Evolutionary conservation across 2,797 vertebrate genomes (phyloP), one percentile per base, ranked within the genome.

Genomic region (Pseudochirops corinnae): DNA sequence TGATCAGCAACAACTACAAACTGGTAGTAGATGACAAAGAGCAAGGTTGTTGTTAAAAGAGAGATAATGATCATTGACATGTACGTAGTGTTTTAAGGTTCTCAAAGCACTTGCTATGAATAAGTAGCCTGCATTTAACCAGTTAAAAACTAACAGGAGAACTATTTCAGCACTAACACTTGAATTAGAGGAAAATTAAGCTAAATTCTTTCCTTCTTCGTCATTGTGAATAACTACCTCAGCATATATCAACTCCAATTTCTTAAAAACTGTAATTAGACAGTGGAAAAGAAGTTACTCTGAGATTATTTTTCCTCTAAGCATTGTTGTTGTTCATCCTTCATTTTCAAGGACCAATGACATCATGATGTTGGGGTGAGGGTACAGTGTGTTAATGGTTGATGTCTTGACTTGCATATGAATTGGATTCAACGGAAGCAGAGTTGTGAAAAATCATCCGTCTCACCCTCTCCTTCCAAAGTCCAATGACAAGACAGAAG

Each of bases 131-230:
- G 16, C 92, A 52, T 60, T 90, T 97, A 93, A 50, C 56, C 56
- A 96, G 56, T 92, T 97, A 94, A 97, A 97, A 74, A 31, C 97
- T 50, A 96, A 93, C 29, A 94, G 33, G 57, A 97, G 12, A 92
- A 67, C 13, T 93, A 74, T 56, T 91, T 56, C 39, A 95, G 56
- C 39, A n/a, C 53, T 50, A 94, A 91, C 96, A 94, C 90, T 93
- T 97, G 93, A 93, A 94, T 82, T 97, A 62, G 28, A 93, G 56
- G 57, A 58, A 97, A 96, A 95, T 91, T 56, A 96, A 96, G 97
- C 95, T 82, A 93, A 96, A 56, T 14, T 9, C 14, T 92, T 90
- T 62, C 93, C 96, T 94, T 96, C 12, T 91, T 97, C 16, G n/a
- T 0, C n/a, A 46, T n/a, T 31, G 31, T 52, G 55, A 11, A 6